phyloP scores from a whole-genome alignment of 2,797 vertebrate genomes.

The Acanthis flammea region DNA sequence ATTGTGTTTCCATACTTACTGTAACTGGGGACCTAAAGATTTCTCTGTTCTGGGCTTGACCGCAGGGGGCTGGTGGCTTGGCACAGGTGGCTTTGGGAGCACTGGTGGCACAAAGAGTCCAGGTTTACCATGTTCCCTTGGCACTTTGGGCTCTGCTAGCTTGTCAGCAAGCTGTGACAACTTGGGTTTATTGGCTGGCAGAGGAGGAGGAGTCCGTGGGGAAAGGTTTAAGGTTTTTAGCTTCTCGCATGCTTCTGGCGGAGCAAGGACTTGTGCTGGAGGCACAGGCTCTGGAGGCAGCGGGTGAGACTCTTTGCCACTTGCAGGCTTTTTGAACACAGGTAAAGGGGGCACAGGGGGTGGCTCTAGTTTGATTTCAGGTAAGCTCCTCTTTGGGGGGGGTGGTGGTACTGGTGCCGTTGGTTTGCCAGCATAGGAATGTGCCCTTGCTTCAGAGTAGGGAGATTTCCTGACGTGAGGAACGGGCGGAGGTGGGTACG shows the following conservation, averaged over 20 bases:
- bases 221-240: conserved; percentile 73
- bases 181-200: conserved; percentile 68
- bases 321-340: conserved; percentile 28
- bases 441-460: conserved; percentile 50
- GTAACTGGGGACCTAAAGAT: conserved; percentile 58
- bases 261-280: neutral
- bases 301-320: neutral
- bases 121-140: conserved; percentile 50
- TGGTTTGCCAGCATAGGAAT: conserved; percentile 49
- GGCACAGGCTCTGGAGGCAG: conserved; percentile 15
- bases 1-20: conserved; percentile 81
- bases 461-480: conserved; percentile 69
- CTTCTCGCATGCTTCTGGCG: conserved; percentile 72
- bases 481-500: conserved; percentile 89
- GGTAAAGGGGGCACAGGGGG: conserved; percentile 23
- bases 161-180: conserved; percentile 30
- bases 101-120: conserved; percentile 59
- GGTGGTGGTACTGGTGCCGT: conserved; percentile 65
- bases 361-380: conserved; percentile 35
- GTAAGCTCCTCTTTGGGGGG: conserved; percentile 62
- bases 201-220: conserved; percentile 26
- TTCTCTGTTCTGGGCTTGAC: conserved; percentile 71
- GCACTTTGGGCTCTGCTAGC: neutral
- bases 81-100: conserved; percentile 63
- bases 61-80: conserved; percentile 18